Conservation (phyloP, 2,888 invertebrate species). For the Tipula helvola region DNA sequence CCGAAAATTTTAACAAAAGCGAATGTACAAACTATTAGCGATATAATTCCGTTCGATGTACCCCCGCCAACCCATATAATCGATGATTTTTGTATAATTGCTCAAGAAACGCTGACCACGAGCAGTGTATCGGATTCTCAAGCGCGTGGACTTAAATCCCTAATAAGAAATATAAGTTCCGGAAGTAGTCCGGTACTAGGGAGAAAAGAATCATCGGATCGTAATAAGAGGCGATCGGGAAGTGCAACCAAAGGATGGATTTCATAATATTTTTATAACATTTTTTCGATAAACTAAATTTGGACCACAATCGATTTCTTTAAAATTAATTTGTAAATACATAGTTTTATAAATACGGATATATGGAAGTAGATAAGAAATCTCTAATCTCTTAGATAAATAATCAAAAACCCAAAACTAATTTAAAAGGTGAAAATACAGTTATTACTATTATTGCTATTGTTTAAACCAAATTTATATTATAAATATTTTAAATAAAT, state of each 20-base stretch:
- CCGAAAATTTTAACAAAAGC: conserved; percentile 19
- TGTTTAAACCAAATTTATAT: background rate
- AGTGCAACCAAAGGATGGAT: conserved; percentile 20
- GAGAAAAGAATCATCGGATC: conserved; percentile 41
- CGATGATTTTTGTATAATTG: conserved; percentile 85
- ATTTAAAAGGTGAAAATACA: background rate
- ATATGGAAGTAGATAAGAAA: background rate
- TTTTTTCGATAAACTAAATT: background rate
- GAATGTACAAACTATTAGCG: conserved; percentile 39
- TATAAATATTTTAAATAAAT: background rate
- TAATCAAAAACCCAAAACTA: background rate
- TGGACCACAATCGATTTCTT: background rate
- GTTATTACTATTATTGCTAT: background rate
- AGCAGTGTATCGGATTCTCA: conserved; percentile 40
- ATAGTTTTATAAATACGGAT: background rate
- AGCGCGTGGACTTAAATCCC: conserved; percentile 61
- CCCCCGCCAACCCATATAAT: conserved; percentile 67
- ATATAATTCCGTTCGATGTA: conserved; percentile 52
- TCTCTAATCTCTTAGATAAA: background rate
- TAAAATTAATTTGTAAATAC: background rate
- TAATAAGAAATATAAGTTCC: conserved; percentile 70
- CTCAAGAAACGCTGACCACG: conserved; percentile 49
- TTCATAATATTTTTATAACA: background rate
- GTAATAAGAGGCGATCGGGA: conserved; percentile 31
- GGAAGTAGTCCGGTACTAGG: conserved; percentile 69